phyloP scores from a whole-genome alignment of 2,888 invertebrate genomes.

The Meteorus cinctellus region DNA sequence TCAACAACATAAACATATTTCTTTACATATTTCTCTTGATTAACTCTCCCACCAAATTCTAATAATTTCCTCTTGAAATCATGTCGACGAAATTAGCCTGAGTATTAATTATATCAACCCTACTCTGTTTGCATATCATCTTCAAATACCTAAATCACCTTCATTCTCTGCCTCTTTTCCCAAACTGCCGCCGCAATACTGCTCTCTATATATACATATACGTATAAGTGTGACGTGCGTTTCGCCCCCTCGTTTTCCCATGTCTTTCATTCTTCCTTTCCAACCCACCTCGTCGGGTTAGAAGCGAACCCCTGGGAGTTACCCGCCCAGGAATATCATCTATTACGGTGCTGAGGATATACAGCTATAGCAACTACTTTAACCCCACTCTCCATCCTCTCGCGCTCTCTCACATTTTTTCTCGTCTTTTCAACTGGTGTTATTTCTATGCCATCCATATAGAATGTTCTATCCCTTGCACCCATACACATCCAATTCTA shows the following conservation, averaged over 20 bases:
- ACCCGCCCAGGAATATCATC: constrained; percentile 14
- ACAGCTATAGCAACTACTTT: not conserved
- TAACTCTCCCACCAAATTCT: not conserved
- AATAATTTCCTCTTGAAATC: not conserved
- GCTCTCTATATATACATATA: not conserved
- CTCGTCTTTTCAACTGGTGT: constrained; percentile 7
- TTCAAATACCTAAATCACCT: not conserved
- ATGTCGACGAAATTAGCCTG: not conserved
- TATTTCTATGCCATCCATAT: not conserved
- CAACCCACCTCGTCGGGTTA: constrained; percentile 17
- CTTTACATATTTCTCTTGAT: too few species aligned
- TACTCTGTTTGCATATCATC: not conserved
- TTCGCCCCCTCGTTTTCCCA: constrained; percentile 19
- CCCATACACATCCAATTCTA: constrained; percentile 15
- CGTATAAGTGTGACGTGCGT: constrained; percentile 13
- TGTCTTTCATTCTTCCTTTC: constrained; percentile 22
- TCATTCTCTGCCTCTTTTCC: constrained; percentile 45
- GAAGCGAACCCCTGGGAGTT: constrained; percentile 19
- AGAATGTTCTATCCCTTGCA: not conserved
- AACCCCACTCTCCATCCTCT: not conserved
- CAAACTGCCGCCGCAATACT: not conserved
- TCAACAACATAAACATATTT: too few species aligned
- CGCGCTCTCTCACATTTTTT: not conserved
- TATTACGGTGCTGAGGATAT: not conserved
- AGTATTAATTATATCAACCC: not conserved